Evolutionary conservation across 2,797 vertebrate species (phyloP).

Genomic region (Sebastes trivittatus): DNA sequence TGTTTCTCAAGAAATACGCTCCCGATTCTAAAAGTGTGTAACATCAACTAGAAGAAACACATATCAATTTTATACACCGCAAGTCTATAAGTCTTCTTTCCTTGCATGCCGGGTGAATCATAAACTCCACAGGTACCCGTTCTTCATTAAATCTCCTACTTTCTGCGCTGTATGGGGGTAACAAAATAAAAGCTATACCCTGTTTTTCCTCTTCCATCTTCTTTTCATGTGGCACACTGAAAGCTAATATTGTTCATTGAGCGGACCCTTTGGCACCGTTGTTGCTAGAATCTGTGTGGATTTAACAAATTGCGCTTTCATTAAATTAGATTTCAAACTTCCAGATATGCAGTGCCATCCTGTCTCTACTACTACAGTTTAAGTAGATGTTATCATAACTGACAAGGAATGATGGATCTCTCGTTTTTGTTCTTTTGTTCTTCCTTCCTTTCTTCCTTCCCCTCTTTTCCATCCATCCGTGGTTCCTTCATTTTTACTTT

Average conservation of each 20-base stretch:
- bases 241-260: not conserved
- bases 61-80: not conserved
- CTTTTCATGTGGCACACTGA: not conserved
- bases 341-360: not conserved
- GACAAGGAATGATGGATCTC: not conserved
- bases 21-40: not conserved
- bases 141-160: too few relatives aligned
- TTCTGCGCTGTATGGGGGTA: too few relatives aligned
- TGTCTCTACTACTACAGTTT: not conserved
- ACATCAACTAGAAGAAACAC: not conserved
- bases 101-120: too few relatives aligned
- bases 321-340: not conserved
- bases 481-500: not conserved
- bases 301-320: not conserved
- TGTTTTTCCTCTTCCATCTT: not conserved
- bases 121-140: too few relatives aligned
- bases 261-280: not conserved
- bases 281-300: not conserved
- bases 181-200: too few relatives aligned
- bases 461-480: not conserved
- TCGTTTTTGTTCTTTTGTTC: not conserved
- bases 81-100: not conserved
- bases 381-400: not conserved
- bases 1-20: not conserved
- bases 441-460: not conserved